phyloP scores from a whole-genome alignment of 2,888 invertebrate genomes.

The Elegia similella region DNA sequence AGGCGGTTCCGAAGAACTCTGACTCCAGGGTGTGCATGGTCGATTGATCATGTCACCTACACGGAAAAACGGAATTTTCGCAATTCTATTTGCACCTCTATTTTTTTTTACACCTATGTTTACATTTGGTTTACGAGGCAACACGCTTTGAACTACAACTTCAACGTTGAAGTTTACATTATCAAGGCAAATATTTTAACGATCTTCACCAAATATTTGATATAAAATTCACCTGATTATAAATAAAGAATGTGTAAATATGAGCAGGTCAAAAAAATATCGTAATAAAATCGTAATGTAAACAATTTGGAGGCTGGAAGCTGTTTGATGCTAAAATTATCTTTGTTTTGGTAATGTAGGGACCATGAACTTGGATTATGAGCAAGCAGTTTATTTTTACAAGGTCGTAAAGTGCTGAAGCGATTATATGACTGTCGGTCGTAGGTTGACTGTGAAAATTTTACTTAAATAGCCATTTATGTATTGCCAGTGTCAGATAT shows the following conservation, averaged over 20 bases:
- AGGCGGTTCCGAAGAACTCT: too few species aligned
- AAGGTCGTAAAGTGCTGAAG: too few species aligned
- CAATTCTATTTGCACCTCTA: background rate
- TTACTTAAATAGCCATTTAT: too few species aligned
- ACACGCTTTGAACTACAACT: slow-evolving; percentile 12
- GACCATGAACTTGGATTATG: background rate
- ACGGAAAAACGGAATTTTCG: too few species aligned
- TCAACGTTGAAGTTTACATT: slow-evolving; percentile 14
- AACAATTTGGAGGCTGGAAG: background rate
- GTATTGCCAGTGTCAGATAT: too few species aligned
- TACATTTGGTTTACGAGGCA: slow-evolving; percentile 13
- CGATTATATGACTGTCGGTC: too few species aligned
- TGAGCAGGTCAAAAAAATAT: background rate
- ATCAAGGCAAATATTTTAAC: slow-evolving; percentile 11
- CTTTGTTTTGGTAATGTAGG: background rate
- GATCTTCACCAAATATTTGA: slow-evolving; percentile 8
- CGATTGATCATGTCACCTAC: too few species aligned
- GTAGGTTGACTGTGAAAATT: too few species aligned
- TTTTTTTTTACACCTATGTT: slow-evolving; percentile 8
- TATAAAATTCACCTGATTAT: slow-evolving; percentile 2
- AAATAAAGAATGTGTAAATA: background rate
- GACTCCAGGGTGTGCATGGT: too few species aligned
- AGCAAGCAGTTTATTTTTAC: background rate
- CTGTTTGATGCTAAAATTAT: background rate
- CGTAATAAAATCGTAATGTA: background rate